Base-by-base conservation (phyloP, 1,140 invertebrate genomes). In the Calliphora vicina region DNA sequence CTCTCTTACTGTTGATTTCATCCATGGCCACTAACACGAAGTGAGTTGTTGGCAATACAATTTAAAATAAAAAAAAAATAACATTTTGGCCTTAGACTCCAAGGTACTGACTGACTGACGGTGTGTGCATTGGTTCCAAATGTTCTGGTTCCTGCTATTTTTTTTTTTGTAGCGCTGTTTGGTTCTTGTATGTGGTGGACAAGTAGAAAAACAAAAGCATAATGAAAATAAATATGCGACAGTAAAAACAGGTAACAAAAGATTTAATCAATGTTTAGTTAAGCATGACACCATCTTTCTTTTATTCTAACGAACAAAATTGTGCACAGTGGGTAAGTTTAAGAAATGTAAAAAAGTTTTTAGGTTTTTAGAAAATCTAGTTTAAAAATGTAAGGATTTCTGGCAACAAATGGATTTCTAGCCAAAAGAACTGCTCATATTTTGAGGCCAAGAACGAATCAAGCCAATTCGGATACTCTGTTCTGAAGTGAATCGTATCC, bases 191-290 rank as follows among this genome's bases (percentile, higher is more conserved):
- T 50, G 12, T 35, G n/a, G n/a, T 23, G n/a, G n/a, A 67, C 20
- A 67, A 71, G 6, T 35, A 35, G 26, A 76, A 76, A 25, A 67
- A 61, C 26, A 73, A 82, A 45, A 25, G 15, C 50, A 71, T 83
- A 83, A 83, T 83, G 71, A 80, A 83, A 83, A 83, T 83, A 80
- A 83, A 83, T 83, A 83, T 80, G 82, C 82, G 73, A 83, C 82
- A 83, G 82, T 83, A 76, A 83, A 82, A 83, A 83, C 82, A 80
- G 82, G 73, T 80, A 83, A 83, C 82, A 83, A 83, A 83, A 83
- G 82, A 73, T 83, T 83, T 61, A 83, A 83, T 83, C 82, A 83
- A 83, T 67, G 72, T 83, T 43, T 76, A 76, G 45, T 74, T 57
- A 67, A 74, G 82, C 73, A 78, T 80, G 57, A 80, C 82, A 71